These are phyloP conservation scores for Sebastes flavidus DNA, from an alignment of 2,797 vertebrate genomes.

Conservation along the genomic window DNA sequence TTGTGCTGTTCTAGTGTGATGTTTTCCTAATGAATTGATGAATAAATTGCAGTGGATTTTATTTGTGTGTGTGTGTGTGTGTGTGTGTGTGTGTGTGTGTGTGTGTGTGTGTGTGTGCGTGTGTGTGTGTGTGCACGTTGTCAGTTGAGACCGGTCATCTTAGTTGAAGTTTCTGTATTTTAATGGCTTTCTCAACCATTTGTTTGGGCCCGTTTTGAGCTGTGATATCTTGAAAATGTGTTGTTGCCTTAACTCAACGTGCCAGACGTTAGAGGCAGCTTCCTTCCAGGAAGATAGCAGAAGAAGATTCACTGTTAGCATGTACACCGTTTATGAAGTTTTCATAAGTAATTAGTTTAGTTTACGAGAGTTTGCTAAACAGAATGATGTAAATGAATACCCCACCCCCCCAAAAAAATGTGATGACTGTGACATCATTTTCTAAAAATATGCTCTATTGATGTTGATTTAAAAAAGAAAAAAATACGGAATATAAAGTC, in stretches of 20 bases:
- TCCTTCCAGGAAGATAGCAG: too few species aligned
- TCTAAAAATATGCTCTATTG: too few species aligned
- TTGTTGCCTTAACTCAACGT: background rate
- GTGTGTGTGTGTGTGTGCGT: background rate
- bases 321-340: background rate
- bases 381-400: too few species aligned
- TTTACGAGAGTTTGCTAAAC: too few species aligned
- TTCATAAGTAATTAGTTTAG: background rate
- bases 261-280: too few species aligned
- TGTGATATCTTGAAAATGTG: background rate
- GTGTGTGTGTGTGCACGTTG: too few species aligned
- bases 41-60: background rate
- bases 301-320: background rate
- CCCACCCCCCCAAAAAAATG: too few species aligned
- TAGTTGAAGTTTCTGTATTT: background rate
- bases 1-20: constrained; percentile 6
- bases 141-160: background rate
- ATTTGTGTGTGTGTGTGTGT: background rate
- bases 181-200: background rate
- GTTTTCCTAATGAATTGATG: background rate
- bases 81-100: background rate
- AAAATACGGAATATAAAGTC: background rate
- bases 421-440: too few species aligned
- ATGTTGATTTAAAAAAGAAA: background rate
- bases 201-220: background rate